Evolutionary conservation across 2,888 invertebrate genomes (phyloP).

Genomic region (Nymphalis urticae): DNA sequence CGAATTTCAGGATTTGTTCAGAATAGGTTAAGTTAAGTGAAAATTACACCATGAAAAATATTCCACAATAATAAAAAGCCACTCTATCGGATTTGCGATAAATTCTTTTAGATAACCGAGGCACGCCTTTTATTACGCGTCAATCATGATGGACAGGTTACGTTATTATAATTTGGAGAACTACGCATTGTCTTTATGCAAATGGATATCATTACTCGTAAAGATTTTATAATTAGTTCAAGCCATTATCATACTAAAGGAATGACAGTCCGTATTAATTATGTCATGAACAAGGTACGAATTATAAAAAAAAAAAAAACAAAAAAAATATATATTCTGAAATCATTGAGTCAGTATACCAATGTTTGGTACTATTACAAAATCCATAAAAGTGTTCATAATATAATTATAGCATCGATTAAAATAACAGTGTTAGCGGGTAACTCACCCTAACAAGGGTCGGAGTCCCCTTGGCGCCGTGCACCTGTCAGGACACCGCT

Average conservation of each 20-base stretch:
- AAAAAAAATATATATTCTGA: no score
- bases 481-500: conserved; percentile 28
- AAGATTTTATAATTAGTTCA: neutral
- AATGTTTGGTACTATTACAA: neutral
- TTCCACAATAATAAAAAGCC: no score
- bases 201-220: neutral
- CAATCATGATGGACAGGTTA: conserved; percentile 1
- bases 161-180: neutral
- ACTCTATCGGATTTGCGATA: neutral
- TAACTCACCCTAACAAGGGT: conserved; percentile 1
- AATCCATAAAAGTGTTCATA: neutral
- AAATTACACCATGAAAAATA: no score
- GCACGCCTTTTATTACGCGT: conserved; percentile 5
- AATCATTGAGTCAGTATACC: no score
- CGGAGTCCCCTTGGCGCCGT: conserved; percentile 32
- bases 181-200: conserved; percentile 8
- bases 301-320: no score
- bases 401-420: neutral
- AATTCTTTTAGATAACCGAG: conserved; percentile 15
- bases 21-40: no score
- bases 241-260: no score
- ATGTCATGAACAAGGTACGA: no score
- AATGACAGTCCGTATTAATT: no score
- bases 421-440: conserved; percentile 4
- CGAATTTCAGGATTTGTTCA: no score